Percentiles rank a stretch among this genome's conserved stretches.
Conservation (phyloP, 2,797 vertebrate species). For the Sebastes melanostomus region DNA sequence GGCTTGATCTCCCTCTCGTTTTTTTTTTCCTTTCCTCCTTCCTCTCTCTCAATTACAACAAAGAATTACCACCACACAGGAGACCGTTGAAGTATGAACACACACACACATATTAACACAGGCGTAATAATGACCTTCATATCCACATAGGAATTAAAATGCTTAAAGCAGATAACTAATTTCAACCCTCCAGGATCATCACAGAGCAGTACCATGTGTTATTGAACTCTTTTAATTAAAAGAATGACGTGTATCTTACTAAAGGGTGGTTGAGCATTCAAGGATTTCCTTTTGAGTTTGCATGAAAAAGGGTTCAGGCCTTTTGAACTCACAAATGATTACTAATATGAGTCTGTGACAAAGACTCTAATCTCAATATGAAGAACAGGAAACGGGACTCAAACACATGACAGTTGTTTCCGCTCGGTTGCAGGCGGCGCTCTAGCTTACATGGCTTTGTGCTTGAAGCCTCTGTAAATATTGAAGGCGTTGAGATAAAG, state of each 20-base stretch:
- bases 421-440: background rate
- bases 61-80: constrained; percentile 41
- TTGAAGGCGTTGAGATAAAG: constrained; percentile 24
- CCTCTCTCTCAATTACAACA: constrained; percentile 34
- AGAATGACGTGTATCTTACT: background rate
- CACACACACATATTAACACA: background rate
- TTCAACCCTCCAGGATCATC: constrained; percentile 13
- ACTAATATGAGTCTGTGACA: constrained; percentile 19
- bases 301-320: background rate
- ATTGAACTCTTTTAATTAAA: background rate
- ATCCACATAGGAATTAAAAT: constrained; percentile 35
- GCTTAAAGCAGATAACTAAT: constrained; percentile 13
- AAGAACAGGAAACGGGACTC: constrained; percentile 11
- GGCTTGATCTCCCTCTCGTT: background rate
- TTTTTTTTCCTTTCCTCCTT: background rate
- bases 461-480: constrained; percentile 45
- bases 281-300: constrained; percentile 14
- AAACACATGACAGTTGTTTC: background rate
- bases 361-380: constrained; percentile 23
- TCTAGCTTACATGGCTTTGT: constrained; percentile 24
- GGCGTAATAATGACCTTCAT: constrained; percentile 45
- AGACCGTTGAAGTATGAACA: constrained; percentile 22
- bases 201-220: too few relatives aligned
- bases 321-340: constrained; percentile 32
- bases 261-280: background rate